These are phyloP conservation scores for Phytoseiulus persimilis DNA, from an alignment of 2,888 invertebrate species.

Conservation along the genomic window DNA sequence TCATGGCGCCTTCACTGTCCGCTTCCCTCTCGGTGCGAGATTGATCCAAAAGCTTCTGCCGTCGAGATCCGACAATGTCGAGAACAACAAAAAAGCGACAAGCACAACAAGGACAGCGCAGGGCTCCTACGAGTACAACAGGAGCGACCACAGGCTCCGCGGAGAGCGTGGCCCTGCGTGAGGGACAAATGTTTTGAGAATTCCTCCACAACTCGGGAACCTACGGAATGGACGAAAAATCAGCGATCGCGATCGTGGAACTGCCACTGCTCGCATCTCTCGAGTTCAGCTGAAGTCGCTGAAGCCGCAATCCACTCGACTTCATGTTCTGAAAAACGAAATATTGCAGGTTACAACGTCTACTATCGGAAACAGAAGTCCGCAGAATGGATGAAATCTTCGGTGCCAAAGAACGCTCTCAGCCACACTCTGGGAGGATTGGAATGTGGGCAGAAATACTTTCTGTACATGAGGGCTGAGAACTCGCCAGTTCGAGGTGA, in stretches of 20 bases:
- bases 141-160: too few species aligned
- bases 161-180: too few species aligned
- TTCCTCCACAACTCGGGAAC: too few species aligned
- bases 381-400: constrained; percentile 61
- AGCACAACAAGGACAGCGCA: background rate
- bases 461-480: constrained; percentile 65
- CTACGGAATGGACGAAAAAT: too few species aligned
- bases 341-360: constrained; percentile 46
- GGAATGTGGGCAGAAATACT: constrained; percentile 70
- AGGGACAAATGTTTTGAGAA: too few species aligned
- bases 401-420: constrained; percentile 62
- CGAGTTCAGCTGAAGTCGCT: too few species aligned
- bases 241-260: too few species aligned
- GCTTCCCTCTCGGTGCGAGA: background rate
- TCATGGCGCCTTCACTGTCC: background rate
- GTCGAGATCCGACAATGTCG: background rate
- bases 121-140: background rate
- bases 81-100: background rate
- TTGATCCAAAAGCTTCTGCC: background rate
- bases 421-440: constrained; percentile 64
- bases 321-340: background rate
- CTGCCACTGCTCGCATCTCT: too few species aligned
- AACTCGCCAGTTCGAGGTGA: constrained; percentile 69
- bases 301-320: too few species aligned
- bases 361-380: constrained; percentile 52